Conservation (phyloP, 2,888 invertebrate species). For the Trachelus stipa region DNA sequence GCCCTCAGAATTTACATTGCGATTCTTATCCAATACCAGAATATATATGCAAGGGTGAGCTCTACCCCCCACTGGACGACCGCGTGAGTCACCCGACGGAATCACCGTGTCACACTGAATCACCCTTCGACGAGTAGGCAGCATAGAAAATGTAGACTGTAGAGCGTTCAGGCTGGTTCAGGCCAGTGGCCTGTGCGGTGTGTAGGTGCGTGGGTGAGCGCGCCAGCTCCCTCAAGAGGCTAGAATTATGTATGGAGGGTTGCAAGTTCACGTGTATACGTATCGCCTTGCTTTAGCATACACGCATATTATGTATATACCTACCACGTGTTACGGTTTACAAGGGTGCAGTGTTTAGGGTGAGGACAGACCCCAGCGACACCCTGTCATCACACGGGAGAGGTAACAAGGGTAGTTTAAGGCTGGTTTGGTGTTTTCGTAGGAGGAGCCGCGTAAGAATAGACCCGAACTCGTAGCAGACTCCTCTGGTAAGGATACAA, state of each 20-base stretch:
- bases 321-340: neutral
- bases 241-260: neutral
- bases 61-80: neutral
- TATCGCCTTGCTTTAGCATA: neutral
- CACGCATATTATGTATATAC: neutral
- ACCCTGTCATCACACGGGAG: neutral
- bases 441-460: neutral
- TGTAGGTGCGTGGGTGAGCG: neutral
- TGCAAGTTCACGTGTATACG: neutral
- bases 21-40: neutral
- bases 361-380: neutral
- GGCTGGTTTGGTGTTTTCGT: neutral
- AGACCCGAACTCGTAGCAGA: neutral
- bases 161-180: neutral
- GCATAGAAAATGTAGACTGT: neutral
- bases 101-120: slow-evolving; percentile 38
- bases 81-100: slow-evolving; percentile 42
- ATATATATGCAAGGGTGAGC: neutral
- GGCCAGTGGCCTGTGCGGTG: neutral
- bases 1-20: neutral
- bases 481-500: neutral
- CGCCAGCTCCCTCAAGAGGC: neutral
- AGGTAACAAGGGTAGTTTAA: neutral
- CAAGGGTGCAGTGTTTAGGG: neutral
- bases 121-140: slow-evolving; percentile 30